Percentiles rank a stretch among this genome's conserved stretches.
Conservation (phyloP, 2,113 vertebrate genomes). For the Rhynchopsitta pachyrhyncha region DNA sequence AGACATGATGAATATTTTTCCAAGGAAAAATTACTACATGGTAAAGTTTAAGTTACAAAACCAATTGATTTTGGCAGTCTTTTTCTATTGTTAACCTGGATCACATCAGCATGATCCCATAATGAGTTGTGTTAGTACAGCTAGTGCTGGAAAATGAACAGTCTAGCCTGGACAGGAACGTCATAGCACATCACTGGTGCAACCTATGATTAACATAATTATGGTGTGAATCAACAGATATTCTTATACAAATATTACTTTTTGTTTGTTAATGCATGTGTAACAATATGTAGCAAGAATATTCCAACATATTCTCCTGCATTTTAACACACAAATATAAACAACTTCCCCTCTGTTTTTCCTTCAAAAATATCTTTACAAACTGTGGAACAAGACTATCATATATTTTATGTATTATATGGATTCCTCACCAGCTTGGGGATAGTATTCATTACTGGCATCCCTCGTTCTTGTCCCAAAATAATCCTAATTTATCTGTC, state of each 20-base stretch:
- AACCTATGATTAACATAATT: not conserved
- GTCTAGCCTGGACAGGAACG: not conserved
- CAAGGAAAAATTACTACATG: not conserved
- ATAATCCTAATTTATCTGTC: not conserved
- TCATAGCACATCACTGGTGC: not conserved
- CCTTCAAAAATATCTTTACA: not conserved
- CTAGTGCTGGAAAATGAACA: not conserved
- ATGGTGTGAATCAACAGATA: not conserved
- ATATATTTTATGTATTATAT: not conserved
- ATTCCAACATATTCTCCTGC: not conserved
- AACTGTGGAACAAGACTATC: not conserved
- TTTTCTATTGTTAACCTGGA: not conserved
- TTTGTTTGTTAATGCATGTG: not conserved
- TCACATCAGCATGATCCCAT: not conserved
- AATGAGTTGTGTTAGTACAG: not conserved
- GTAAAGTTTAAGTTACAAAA: not conserved
- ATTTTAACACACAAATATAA: not conserved
- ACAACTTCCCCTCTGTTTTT: not conserved
- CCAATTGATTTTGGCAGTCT: not conserved
- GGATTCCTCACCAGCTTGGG: not conserved
- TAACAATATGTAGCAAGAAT: not conserved
- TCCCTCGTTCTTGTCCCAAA: not conserved
- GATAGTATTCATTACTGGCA: not conserved
- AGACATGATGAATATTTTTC: not conserved
- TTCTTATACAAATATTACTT: not conserved